Percentiles rank a stretch among this genome's conserved stretches.
phyloP scores from a whole-genome alignment of 2,888 invertebrate genomes.

The Tuberolachnus salignus region DNA sequence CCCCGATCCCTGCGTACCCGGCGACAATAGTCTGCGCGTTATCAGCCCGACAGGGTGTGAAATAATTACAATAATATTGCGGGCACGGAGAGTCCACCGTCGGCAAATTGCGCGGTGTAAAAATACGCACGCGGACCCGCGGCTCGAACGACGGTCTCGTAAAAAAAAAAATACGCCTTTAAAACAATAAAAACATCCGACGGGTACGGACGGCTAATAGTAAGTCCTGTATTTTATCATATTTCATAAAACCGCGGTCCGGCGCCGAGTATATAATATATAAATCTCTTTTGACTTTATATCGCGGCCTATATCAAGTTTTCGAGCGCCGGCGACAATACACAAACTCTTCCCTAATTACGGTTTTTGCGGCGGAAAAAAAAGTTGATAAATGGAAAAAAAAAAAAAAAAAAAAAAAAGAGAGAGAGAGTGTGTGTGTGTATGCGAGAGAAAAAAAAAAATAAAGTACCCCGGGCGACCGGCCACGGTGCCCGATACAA shows the following conservation, averaged over 20 bases:
- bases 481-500: neutral
- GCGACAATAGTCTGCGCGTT: neutral
- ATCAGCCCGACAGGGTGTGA: neutral
- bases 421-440: no score
- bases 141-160: slow-evolving; percentile 22
- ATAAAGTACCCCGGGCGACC: neutral
- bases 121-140: neutral
- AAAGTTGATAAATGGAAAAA: slow-evolving; percentile 48
- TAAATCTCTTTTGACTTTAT: slow-evolving; percentile 43
- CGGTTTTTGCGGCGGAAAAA: slow-evolving; percentile 11
- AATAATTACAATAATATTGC: no score
- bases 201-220: neutral
- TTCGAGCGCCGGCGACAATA: neutral
- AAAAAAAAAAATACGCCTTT: slow-evolving; percentile 30
- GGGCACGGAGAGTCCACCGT: no score
- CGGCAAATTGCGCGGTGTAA: no score
- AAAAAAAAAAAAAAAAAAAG: slow-evolving; percentile 1
- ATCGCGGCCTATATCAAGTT: slow-evolving; percentile 18
- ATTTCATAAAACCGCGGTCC: no score
- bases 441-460: no score
- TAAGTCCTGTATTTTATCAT: slow-evolving; percentile 36
- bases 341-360: slow-evolving; percentile 41
- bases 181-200: slow-evolving; percentile 34
- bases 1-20: neutral
- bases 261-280: no score